These are phyloP conservation scores for Microctonus hyperodae DNA, from an alignment of 2,888 invertebrate genomes.

Conservation along the genomic window DNA sequence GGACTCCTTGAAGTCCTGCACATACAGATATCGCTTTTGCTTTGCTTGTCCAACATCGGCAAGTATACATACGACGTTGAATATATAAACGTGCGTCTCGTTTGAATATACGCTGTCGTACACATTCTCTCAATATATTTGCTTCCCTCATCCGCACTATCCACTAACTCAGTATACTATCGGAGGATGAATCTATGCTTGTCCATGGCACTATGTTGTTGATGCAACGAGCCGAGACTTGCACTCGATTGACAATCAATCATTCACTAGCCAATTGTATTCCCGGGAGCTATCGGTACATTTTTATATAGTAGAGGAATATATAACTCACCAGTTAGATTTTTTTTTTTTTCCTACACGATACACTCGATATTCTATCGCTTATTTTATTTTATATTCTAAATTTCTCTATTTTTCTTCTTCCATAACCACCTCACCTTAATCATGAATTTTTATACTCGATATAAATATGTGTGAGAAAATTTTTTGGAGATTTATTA, in stretches of 20 bases:
- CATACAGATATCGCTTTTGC: not conserved
- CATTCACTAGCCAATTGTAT: slow-evolving; percentile 7
- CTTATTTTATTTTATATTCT: not conserved
- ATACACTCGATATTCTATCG: not conserved
- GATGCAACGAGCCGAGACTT: slow-evolving; percentile 1
- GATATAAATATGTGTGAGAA: not conserved
- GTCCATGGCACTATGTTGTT: not conserved
- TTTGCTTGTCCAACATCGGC: not conserved
- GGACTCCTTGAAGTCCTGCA: not conserved
- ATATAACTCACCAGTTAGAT: not conserved
- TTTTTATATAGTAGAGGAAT: not conserved
- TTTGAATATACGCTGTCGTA: not conserved
- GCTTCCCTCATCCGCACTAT: not conserved
- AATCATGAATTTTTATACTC: not conserved
- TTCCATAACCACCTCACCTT: not conserved
- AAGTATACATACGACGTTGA: not conserved
- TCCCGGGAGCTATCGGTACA: not conserved
- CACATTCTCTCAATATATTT: not conserved
- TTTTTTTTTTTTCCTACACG: too few relatives aligned
- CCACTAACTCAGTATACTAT: not conserved
- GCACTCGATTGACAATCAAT: slow-evolving; percentile 6
- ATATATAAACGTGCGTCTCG: not conserved
- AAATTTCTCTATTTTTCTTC: not conserved
- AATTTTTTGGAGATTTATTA: too few relatives aligned
- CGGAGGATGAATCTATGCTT: not conserved